Conservation (phyloP, 2,113 vertebrate genomes). For the Muscicapa adusta region DNA sequence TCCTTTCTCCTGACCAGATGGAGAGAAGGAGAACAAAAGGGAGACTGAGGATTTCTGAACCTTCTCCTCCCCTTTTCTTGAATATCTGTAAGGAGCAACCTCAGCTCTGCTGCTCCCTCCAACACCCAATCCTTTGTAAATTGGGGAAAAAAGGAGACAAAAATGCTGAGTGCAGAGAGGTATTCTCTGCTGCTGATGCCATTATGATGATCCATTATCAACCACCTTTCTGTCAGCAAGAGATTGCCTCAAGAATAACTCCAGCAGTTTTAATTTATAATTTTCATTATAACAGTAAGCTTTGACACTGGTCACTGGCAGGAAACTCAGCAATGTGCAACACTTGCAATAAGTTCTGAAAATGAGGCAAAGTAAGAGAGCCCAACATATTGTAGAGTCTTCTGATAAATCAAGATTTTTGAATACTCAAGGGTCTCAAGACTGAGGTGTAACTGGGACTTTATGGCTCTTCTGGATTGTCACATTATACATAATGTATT, state of each 20-base stretch:
- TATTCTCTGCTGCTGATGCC: not conserved
- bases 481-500: not conserved
- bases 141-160: no score
- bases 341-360: not conserved
- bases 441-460: not conserved
- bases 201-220: not conserved
- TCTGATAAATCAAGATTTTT: not conserved
- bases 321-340: not conserved
- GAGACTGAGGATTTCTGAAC: not conserved
- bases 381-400: accelerated
- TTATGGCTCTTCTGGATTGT: not conserved
- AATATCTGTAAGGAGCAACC: not conserved
- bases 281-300: not conserved
- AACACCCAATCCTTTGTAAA: not conserved
- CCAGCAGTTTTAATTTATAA: not conserved
- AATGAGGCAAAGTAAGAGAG: not conserved
- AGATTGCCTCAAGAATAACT: not conserved
- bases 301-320: not conserved
- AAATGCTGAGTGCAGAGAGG: not conserved
- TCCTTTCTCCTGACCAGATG: not conserved
- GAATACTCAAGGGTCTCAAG: not conserved
- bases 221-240: not conserved
- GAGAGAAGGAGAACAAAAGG: not conserved
- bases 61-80: not conserved
- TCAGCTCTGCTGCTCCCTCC: not conserved